Conservation (phyloP, 1,140 invertebrate species). For the Chionoecetes opilio region DNA sequence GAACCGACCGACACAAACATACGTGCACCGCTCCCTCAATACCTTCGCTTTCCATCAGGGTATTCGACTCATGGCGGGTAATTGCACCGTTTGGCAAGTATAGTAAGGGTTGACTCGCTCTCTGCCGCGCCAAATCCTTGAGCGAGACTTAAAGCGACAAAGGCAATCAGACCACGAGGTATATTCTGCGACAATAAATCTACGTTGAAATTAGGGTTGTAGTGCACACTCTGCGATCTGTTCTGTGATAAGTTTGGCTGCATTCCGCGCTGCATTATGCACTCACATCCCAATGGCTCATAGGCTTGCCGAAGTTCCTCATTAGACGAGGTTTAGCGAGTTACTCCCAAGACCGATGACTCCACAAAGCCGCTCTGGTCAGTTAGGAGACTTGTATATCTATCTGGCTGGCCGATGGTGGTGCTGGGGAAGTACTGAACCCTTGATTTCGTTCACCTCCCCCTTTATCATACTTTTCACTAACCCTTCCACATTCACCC, state of each 20-base stretch:
- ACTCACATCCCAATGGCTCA: not conserved
- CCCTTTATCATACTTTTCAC: conserved; percentile 38
- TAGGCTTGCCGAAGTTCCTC: not conserved
- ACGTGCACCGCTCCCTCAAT: conserved; percentile 56
- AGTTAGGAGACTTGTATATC: not conserved
- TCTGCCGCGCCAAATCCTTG: conserved; percentile 47
- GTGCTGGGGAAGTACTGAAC: not conserved
- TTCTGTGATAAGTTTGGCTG: conserved; percentile 47
- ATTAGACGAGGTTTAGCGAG: not conserved
- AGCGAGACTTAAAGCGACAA: conserved; percentile 71
- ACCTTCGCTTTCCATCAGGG: conserved; percentile 48
- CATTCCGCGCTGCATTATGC: not conserved
- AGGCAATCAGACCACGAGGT: conserved; percentile 67
- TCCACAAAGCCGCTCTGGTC: not conserved
- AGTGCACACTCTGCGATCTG: conserved; percentile 48
- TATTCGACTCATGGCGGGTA: conserved; percentile 52
- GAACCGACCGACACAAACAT: not conserved
- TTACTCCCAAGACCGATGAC: too few relatives aligned
- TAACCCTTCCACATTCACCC: not conserved
- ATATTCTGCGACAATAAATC: conserved; percentile 76
- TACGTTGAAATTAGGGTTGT: conserved; percentile 60
- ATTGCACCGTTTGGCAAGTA: conserved; percentile 58
- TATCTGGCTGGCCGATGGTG: not conserved
- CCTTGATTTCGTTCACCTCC: not conserved
- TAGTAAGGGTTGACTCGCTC: conserved; percentile 40